These are phyloP conservation scores for Shinisaurus crocodilurus DNA, from an alignment of 2,113 vertebrate species.

Conservation along the genomic window DNA sequence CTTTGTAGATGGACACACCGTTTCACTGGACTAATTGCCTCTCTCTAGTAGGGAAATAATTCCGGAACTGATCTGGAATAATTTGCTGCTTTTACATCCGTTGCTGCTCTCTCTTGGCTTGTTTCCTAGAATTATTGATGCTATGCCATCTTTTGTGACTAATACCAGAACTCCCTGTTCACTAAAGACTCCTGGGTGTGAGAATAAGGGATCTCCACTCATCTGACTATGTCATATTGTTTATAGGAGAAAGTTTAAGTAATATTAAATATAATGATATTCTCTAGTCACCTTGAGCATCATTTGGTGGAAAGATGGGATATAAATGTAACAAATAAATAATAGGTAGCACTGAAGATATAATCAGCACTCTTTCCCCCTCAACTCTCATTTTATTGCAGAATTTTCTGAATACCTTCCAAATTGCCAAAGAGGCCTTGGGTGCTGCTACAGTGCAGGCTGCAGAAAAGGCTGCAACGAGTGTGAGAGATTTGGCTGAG, in stretches of 20 bases:
- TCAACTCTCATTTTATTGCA: constrained; percentile 56
- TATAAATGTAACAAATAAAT: too few species aligned
- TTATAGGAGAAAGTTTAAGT: not conserved
- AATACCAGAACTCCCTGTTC: not conserved
- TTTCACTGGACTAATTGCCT: not conserved
- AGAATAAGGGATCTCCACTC: not conserved
- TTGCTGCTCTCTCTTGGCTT: not conserved
- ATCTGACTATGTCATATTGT: not conserved
- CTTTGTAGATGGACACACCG: not conserved
- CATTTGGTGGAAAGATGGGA: too few species aligned
- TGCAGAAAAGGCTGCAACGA: constrained; percentile 89
- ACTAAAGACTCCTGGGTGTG: not conserved
- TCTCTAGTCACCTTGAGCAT: too few species aligned
- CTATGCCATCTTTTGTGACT: not conserved
- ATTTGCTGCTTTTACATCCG: too few species aligned
- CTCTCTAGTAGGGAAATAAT: not conserved
- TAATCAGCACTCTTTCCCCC: not conserved
- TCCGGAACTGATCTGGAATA: too few species aligned
- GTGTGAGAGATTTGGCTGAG: constrained; percentile 90
- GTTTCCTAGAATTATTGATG: not conserved
- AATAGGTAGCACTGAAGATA: not conserved
- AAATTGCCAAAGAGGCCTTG: constrained; percentile 84
- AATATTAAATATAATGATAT: not conserved
- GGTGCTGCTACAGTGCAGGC: constrained; percentile 85
- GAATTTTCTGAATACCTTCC: constrained; percentile 93